phyloP scores from a whole-genome alignment of 2,797 vertebrate genomes.

The Lacerta agilis region DNA sequence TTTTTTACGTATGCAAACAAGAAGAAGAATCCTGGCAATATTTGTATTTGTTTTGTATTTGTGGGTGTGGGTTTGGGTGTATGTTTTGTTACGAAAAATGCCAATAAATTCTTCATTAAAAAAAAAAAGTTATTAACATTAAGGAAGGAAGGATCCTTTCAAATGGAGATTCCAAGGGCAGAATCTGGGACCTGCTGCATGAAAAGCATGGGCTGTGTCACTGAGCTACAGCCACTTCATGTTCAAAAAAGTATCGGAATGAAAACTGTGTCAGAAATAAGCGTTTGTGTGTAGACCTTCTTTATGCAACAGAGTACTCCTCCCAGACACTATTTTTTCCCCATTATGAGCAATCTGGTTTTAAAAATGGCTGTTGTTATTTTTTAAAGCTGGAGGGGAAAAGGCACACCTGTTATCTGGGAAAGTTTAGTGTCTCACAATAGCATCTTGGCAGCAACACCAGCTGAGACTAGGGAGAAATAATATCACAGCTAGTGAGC shows the following conservation, averaged over 20 bases:
- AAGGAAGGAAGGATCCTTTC: not conserved
- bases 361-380: slow-evolving; percentile 49
- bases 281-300: slow-evolving; percentile 10
- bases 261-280: not conserved
- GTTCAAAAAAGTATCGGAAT: not conserved
- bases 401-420: slow-evolving; percentile 31
- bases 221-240: not conserved
- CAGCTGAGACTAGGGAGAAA: slow-evolving; percentile 17
- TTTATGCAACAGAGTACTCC: slow-evolving; percentile 54
- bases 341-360: slow-evolving; percentile 62
- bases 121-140: too few relatives aligned
- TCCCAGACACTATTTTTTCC: slow-evolving; percentile 62
- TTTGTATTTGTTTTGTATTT: too few relatives aligned
- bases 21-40: too few relatives aligned
- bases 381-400: slow-evolving; percentile 63
- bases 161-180: not conserved
- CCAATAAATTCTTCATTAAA: too few relatives aligned
- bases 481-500: not conserved
- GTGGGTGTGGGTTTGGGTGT: too few relatives aligned
- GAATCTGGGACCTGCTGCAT: not conserved
- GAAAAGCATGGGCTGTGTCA: not conserved
- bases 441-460: slow-evolving; percentile 41
- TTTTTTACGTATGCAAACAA: too few relatives aligned
- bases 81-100: too few relatives aligned
- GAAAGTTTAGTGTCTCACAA: slow-evolving; percentile 62